These are phyloP conservation scores for Pedetes capensis DNA, from an alignment of 2,113 vertebrate genomes.

Conservation along the genomic window DNA sequence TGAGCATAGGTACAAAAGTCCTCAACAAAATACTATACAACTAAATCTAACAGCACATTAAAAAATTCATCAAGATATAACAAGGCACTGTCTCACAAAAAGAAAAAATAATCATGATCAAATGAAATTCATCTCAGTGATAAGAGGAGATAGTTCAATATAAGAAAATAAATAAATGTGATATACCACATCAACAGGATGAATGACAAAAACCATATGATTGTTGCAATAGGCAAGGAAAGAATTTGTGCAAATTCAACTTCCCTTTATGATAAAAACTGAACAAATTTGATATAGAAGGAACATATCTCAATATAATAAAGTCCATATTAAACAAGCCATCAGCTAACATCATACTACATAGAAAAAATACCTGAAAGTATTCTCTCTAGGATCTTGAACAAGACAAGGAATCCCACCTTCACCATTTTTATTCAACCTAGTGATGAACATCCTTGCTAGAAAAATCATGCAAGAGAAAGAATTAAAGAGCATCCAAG, in stretches of 20 bases:
- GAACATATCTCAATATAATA: not conserved
- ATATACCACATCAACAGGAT: not conserved
- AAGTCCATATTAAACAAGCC: not conserved
- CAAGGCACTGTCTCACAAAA: too few species aligned
- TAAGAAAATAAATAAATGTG: not conserved
- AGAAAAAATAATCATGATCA: not conserved
- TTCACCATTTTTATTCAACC: not conserved
- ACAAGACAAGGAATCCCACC: not conserved
- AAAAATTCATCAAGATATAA: too few species aligned
- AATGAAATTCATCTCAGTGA: not conserved
- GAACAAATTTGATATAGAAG: not conserved
- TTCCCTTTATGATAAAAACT: not conserved
- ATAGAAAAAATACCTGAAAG: too few species aligned
- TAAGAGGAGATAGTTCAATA: not conserved
- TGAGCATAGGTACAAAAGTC: not conserved
- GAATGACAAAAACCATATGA: not conserved
- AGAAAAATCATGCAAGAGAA: not conserved
- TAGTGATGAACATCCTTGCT: not conserved
- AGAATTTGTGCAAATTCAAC: too few species aligned
- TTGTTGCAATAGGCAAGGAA: not conserved
- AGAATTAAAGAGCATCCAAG: not conserved
- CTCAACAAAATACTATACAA: not conserved
- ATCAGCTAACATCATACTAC: not conserved
- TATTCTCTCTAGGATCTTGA: not conserved
- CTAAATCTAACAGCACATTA: not conserved